Percentiles rank a stretch among this genome's conserved stretches.
phyloP scores from a whole-genome alignment of 2,888 invertebrate genomes.

The Drosophila melanosoma region DNA sequence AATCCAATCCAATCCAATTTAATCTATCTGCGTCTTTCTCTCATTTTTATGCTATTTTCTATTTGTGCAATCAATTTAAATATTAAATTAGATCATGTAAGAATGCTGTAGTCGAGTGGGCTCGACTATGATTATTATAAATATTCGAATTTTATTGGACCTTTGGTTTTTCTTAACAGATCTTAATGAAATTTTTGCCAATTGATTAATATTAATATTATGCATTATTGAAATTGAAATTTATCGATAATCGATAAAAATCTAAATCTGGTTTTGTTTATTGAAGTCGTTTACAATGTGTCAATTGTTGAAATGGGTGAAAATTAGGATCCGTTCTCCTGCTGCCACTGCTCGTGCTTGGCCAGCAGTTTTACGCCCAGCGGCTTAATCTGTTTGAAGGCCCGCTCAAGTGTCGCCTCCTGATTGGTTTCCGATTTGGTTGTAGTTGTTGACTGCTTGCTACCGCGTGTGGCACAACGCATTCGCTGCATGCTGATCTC shows the following conservation, averaged over 20 bases:
- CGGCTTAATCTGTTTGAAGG: constrained; percentile 83
- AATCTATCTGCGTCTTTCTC: not conserved
- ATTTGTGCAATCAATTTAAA: not conserved
- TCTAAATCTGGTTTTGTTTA: not conserved
- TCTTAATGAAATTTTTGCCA: too few relatives aligned
- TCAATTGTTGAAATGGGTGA: not conserved
- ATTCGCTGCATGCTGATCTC: constrained; percentile 94
- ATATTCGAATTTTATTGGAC: too few relatives aligned
- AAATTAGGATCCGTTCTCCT: constrained; percentile 86
- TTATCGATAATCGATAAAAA: too few relatives aligned
- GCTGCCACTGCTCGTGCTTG: constrained; percentile 88
- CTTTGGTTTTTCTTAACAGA: too few relatives aligned
- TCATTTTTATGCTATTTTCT: not conserved
- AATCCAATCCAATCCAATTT: not conserved
- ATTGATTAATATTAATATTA: too few relatives aligned
- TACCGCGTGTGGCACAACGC: constrained; percentile 85
- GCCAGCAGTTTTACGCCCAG: constrained; percentile 86
- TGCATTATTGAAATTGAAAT: too few relatives aligned
- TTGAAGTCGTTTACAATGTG: constrained; percentile 4
- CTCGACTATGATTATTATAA: too few relatives aligned
- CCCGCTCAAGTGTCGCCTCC: constrained; percentile 62
- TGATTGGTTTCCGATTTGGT: constrained; percentile 44
- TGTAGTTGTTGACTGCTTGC: not conserved
- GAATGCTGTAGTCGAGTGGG: too few relatives aligned
- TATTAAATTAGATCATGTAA: not conserved